Evolutionary conservation across 2,797 vertebrate species (phyloP).

Genomic region (Macrochelys suwanniensis): DNA sequence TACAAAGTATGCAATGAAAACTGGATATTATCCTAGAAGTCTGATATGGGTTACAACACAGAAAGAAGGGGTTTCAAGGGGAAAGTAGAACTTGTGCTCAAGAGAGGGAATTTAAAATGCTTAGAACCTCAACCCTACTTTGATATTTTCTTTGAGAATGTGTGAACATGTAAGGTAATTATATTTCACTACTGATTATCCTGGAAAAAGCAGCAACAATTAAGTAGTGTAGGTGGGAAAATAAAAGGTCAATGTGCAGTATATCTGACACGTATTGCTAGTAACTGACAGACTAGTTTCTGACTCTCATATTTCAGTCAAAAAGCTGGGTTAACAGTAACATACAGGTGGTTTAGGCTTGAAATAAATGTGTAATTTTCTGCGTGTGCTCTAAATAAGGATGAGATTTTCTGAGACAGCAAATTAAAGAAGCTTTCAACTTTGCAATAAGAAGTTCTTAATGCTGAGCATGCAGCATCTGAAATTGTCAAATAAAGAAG

Average conservation of each 20-base stretch:
- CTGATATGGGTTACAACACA: not conserved
- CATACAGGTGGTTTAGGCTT: not conserved
- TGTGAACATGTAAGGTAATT: not conserved
- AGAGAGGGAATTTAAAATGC: not conserved
- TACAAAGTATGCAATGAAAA: not conserved
- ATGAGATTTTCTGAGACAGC: not conserved
- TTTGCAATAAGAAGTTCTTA: not conserved
- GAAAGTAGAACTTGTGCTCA: conserved; percentile 3
- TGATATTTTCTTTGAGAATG: not conserved
- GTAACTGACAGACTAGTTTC: not conserved
- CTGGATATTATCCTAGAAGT: conserved; percentile 72
- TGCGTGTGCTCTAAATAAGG: not conserved
- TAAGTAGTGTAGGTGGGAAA: not conserved
- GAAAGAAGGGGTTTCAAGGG: conserved; percentile 30
- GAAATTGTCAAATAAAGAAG: not conserved
- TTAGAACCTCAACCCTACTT: not conserved
- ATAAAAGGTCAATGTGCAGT: not conserved
- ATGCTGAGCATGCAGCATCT: not conserved
- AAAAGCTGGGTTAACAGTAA: not conserved
- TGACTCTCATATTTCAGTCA: not conserved
- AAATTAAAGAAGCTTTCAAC: not conserved
- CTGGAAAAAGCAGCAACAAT: not conserved
- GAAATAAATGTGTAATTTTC: not conserved
- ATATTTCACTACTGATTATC: not conserved
- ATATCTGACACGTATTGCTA: not conserved